A percentile compares a stretch with the other conserved stretches of the same genome.
phyloP scores from a whole-genome alignment of 1,140 invertebrate species.

The Aphelenchoides fujianensis region DNA sequence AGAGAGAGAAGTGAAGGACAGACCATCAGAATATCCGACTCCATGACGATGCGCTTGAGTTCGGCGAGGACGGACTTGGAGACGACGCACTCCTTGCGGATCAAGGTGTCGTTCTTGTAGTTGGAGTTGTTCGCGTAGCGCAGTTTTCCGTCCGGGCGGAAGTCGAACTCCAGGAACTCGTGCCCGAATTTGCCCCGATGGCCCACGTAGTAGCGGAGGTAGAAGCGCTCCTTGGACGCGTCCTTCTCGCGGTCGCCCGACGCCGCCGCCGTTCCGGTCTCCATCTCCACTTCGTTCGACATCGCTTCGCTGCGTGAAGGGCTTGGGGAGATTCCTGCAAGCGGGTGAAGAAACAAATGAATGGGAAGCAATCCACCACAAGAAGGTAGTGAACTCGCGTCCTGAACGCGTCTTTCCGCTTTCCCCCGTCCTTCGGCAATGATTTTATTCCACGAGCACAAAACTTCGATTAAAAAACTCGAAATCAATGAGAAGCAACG shows the following conservation, averaged over 20 bases:
- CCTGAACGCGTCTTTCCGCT: too few species aligned
- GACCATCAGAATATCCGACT: conserved; percentile 90
- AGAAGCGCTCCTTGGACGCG: conserved; percentile 69
- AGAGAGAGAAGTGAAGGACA: conserved; percentile 21
- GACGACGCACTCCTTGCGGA: conserved; percentile 94
- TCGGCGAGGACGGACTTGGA: conserved; percentile 96
- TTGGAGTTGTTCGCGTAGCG: conserved; percentile 99
- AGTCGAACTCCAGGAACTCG: conserved; percentile 98
- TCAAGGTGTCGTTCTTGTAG: conserved; percentile 99
- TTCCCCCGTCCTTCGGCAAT: too few species aligned
- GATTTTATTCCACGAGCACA: too few species aligned
- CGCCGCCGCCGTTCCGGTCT: background rate
- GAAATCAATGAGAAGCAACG: too few species aligned
- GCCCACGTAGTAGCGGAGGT: conserved; percentile 95
- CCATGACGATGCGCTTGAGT: conserved; percentile 91
- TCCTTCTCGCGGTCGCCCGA: conserved; percentile 15
- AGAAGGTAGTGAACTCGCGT: too few species aligned
- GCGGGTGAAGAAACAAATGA: too few species aligned
- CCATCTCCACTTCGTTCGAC: background rate
- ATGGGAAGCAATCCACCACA: too few species aligned
- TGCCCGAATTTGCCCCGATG: conserved; percentile 97
- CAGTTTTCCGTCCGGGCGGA: conserved; percentile 91
- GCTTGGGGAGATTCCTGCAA: too few species aligned
- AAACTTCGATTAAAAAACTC: too few species aligned
- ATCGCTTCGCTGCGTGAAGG: too few species aligned